Evolutionary conservation across 2,797 vertebrate species (phyloP), one percentile per base, ranked within the genome.

Genomic region (Eptatretus atami): DNA sequence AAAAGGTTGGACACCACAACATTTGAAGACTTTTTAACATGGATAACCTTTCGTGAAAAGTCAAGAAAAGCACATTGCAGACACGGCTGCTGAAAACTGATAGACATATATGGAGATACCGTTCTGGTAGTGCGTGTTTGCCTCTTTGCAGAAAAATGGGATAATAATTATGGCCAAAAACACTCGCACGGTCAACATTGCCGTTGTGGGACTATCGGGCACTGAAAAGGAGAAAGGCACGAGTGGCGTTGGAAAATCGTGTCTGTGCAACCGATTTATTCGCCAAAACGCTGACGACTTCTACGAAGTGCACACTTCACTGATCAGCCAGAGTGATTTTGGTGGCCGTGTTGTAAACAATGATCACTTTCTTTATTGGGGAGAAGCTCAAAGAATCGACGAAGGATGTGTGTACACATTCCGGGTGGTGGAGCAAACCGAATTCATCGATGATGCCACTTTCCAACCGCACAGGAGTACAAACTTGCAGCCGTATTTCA

Each of bases 301-400:
- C 57, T 61, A 61, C 12, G 57, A 61, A n/a, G 57, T 61, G 12
- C 57, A 61, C 57, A 61, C 57, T n/a, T 61, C 57, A 24, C 24
- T 61, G 24, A 61, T 61, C 24, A 61, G 57, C 24, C 57, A 61
- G 12, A 61, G 57, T 24, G 57, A 61, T 61, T 61, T 61, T 61
- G 57, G 57, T 61, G 57, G 57, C 24, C 57, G 57, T 61, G 57
- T 61, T 61, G 57, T 61, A n/a, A 61, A 61, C 24, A 61, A 61
- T 61, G 57, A 61, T 24, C 57, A 61, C 57, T 61, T 61, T 61
- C 57, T 61, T 24, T 61, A 61, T 11, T 61, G 57, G 57, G 57
- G 57, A 9, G 57, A 61, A 61, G 57, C 24, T 12, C n/a, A 61
- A 61, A 61, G 25, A 24, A n/a, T 61, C n/a, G 57, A 61, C 24